Evolutionary conservation across 2,797 vertebrate species (phyloP).

Genomic region (Peromyscus nudipes): DNA sequence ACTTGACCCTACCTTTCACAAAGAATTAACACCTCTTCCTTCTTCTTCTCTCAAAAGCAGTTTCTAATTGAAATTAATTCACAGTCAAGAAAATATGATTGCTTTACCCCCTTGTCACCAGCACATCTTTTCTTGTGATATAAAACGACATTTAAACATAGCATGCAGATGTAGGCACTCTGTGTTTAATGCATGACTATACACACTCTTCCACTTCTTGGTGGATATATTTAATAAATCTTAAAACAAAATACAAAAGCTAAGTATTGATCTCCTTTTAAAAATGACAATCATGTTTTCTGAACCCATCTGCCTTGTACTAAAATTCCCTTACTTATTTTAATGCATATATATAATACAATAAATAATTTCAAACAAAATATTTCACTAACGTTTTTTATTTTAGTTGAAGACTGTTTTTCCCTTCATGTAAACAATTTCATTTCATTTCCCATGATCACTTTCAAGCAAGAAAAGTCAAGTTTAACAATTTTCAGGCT

Average conservation of each 20-base stretch:
- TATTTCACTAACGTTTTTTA: background rate
- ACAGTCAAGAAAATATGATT: slow-evolving; percentile 21
- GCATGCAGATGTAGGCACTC: background rate
- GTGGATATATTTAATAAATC: background rate
- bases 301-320: background rate
- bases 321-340: background rate
- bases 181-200: background rate
- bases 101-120: background rate
- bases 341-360: background rate
- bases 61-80: slow-evolving; percentile 76
- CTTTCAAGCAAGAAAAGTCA: background rate
- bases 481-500: background rate
- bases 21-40: slow-evolving; percentile 52
- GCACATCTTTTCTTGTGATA: background rate
- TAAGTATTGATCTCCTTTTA: background rate
- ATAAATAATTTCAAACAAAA: background rate
- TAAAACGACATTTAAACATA: background rate
- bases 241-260: background rate
- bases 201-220: background rate
- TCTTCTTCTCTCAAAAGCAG: slow-evolving; percentile 49
- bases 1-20: slow-evolving; percentile 65
- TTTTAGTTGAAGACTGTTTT: background rate
- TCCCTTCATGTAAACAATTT: background rate
- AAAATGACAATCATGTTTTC: background rate
- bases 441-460: background rate